phyloP scores from a whole-genome alignment of 2,888 invertebrate species.

The Coremacera marginata region DNA sequence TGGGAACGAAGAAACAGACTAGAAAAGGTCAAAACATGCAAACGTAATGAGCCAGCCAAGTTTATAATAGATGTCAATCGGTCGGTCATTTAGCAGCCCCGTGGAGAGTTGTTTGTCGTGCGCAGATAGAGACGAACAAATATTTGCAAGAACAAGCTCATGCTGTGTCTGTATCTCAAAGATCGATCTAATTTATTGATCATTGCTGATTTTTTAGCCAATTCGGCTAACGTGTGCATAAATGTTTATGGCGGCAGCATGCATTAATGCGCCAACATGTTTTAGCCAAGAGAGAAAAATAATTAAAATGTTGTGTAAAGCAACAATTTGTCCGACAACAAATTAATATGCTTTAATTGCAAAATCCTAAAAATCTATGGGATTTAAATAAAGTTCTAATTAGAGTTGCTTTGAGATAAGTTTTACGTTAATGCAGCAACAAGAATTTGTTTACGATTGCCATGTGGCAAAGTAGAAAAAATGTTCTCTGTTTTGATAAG shows the following conservation, averaged over 20 bases:
- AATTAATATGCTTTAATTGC: not conserved
- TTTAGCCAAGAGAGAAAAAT: not conserved
- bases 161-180: not conserved
- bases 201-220: not conserved
- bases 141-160: not conserved
- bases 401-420: not conserved
- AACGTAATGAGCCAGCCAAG: not conserved
- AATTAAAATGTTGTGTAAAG: conserved; percentile 1
- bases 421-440: too few species aligned
- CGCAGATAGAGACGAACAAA: too few species aligned
- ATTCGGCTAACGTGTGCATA: too few species aligned
- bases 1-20: not conserved
- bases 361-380: not conserved
- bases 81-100: not conserved
- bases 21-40: conserved; percentile 5
- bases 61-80: conserved; percentile 1
- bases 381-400: not conserved
- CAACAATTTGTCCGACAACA: not conserved
- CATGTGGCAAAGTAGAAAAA: too few species aligned
- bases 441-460: too few species aligned
- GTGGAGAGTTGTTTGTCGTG: not conserved
- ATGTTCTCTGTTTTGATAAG: too few species aligned
- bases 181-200: conserved; percentile 8
- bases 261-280: too few species aligned
- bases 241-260: too few species aligned